A percentile compares a stretch with the other conserved stretches of the same genome.
These are phyloP conservation scores for Gallinago solitaria DNA, from an alignment of 2,797 vertebrate species.

Conservation along the genomic window DNA sequence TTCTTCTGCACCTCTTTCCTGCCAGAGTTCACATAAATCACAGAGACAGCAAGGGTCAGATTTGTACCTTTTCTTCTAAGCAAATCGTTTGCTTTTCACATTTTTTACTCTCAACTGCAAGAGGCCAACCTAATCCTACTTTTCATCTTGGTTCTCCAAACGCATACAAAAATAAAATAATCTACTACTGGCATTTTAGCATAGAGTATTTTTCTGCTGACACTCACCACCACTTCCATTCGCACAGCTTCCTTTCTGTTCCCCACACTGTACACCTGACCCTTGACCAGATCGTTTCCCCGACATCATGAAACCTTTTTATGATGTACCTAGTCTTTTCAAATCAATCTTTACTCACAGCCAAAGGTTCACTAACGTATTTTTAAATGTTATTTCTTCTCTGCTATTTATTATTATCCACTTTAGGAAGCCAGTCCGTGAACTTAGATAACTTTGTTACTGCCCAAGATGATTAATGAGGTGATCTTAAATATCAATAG, in stretches of 20 bases:
- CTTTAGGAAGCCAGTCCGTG: constrained; percentile 34
- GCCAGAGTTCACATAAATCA: not conserved
- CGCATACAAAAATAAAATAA: not conserved
- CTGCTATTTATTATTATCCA: constrained; percentile 54
- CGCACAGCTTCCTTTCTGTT: not conserved
- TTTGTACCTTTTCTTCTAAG: not conserved
- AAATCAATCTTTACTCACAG: not conserved
- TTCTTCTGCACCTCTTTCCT: not conserved
- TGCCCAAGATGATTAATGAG: constrained; percentile 73
- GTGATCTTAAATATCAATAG: constrained; percentile 72
- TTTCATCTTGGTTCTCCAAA: not conserved
- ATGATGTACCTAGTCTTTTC: not conserved
- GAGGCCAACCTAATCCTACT: not conserved
- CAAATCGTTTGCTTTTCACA: not conserved
- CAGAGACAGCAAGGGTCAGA: not conserved
- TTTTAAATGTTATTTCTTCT: constrained; percentile 3
- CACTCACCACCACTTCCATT: not conserved
- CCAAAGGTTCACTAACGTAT: not conserved
- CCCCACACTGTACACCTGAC: not conserved
- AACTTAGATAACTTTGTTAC: constrained; percentile 69
- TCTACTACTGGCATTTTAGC: not conserved
- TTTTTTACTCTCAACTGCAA: not conserved
- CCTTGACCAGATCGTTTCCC: not conserved
- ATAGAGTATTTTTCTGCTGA: not conserved
- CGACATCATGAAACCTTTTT: not conserved